These are phyloP conservation scores for Drosophila athabasca DNA, from an alignment of 1,140 invertebrate genomes.

Conservation along the genomic window DNA sequence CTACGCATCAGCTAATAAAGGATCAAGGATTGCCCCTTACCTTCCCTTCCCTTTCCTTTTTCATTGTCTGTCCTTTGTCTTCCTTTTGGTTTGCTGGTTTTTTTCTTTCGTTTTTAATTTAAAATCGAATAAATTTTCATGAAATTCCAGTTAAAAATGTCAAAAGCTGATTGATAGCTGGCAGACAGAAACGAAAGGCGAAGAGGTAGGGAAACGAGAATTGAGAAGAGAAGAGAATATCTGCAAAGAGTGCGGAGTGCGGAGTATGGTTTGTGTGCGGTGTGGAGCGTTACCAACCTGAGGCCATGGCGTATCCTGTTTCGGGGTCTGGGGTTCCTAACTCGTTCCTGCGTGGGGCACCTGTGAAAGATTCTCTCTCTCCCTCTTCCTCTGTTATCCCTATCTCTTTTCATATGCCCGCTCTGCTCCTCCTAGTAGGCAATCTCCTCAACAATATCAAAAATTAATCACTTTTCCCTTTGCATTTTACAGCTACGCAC, in stretches of 20 bases:
- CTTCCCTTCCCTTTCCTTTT: constrained; percentile 19
- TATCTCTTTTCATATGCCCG: neutral
- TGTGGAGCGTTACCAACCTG: constrained; percentile 27
- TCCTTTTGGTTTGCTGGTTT: constrained; percentile 3
- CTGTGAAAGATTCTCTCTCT: constrained; percentile 31
- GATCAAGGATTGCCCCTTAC: constrained; percentile 43
- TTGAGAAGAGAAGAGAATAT: neutral
- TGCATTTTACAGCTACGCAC: constrained; percentile 68
- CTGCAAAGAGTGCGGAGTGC: constrained; percentile 1
- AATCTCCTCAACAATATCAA: constrained; percentile 77
- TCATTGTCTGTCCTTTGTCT: constrained; percentile 6
- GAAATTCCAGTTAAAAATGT: constrained; percentile 81
- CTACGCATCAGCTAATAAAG: constrained; percentile 51
- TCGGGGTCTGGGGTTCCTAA: constrained; percentile 37
- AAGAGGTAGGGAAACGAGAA: neutral
- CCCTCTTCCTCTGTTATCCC: neutral
- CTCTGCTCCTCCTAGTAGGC: constrained; percentile 25
- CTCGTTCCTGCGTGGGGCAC: constrained; percentile 51
- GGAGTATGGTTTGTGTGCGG: neutral
- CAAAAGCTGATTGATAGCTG: constrained; percentile 82
- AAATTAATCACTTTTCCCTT: constrained; percentile 79
- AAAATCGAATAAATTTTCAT: constrained; percentile 82
- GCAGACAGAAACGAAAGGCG: constrained; percentile 60
- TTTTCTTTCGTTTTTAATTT: constrained; percentile 63
- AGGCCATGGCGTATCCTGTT: constrained; percentile 69